These are phyloP conservation scores for Euzophera pinguis DNA, from an alignment of 2,888 invertebrate species.

Conservation along the genomic window DNA sequence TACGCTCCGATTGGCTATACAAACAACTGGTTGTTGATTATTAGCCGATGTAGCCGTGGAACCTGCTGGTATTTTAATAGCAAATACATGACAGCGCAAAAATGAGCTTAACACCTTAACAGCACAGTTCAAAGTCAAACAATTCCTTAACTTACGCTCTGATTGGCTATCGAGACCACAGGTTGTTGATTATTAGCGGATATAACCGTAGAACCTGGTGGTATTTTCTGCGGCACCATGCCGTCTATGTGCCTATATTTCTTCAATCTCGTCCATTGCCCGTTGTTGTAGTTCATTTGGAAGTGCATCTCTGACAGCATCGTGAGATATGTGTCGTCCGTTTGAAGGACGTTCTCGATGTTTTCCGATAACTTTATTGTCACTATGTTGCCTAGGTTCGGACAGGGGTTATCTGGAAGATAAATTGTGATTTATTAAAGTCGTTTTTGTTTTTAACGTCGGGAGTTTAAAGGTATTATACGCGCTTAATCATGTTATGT, in stretches of 20 bases:
- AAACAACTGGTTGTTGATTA: no score
- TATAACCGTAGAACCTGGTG: slow-evolving; percentile 65
- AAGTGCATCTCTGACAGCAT: slow-evolving; percentile 97
- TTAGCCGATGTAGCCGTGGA: no score
- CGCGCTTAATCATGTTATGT: no score
- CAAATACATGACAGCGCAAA: not conserved
- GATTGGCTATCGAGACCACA: slow-evolving; percentile 66
- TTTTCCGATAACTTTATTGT: slow-evolving; percentile 97
- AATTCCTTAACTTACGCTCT: slow-evolving; percentile 55
- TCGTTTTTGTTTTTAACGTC: no score
- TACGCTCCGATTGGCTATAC: not conserved
- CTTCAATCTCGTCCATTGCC: slow-evolving; percentile 96
- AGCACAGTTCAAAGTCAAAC: no score
- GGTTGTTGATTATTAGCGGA: slow-evolving; percentile 65
- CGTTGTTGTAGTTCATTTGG: slow-evolving; percentile 99
- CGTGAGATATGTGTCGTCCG: slow-evolving; percentile 88
- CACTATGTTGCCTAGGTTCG: slow-evolving; percentile 97
- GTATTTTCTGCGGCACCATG: slow-evolving; percentile 68
- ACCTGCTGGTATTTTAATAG: no score
- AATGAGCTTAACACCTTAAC: no score
- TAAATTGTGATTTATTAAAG: no score
- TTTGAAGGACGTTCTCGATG: slow-evolving; percentile 91
- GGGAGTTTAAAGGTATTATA: no score
- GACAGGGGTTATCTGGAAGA: slow-evolving; percentile 93
- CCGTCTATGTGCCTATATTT: slow-evolving; percentile 89